Evolutionary conservation across 2,888 invertebrate species (phyloP), one percentile per base, ranked within the genome.

Genomic region (Cataglyphis cursor): DNA sequence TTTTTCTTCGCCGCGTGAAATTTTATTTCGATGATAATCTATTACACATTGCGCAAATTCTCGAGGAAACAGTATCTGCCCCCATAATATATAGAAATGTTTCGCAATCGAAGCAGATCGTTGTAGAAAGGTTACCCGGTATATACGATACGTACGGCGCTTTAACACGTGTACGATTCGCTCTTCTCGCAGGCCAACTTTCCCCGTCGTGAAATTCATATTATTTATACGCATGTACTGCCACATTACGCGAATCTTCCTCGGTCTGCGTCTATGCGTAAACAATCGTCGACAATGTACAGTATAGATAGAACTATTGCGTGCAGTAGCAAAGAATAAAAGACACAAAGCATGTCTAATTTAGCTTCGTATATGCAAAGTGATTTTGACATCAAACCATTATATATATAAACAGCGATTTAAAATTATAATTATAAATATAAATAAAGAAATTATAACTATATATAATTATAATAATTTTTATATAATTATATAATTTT

Each of bases 151-250:
- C 35, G 24, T 38, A 5, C n/a, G 24, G 31, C 31, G 18, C n/a
- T n/a, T 35, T 28, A 48, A 80, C 59, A 44, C 35, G 44, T 24
- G 59, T 31, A 73, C 44, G 44, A 2, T 35, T 72, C 78, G 78
- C 35, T 80, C 74, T 61, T 80, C 78, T 80, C 73, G 44, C 76
- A 44, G 24, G 44, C 35, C 44, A 68, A 80, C 78, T 80, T 80
- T 80, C 78, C 44, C 78, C 73, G 44, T 54, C 73, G 74, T 73
- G 73, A 80, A 80, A 80, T 72, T 72, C 73, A 41, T 78, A 72
- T 78, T 72, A 80, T 72, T 72, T 72, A 31, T 35, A 24, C 44
- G 57, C 57, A 15, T 65, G 48, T 70, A n/a, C 8, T 15, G 51
- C n/a, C n/a, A 15, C 70, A 8, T 66, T 76, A 70, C 38, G 70